Base-by-base conservation (phyloP, 2,113 vertebrate genomes). In the Ptyas mucosa region DNA sequence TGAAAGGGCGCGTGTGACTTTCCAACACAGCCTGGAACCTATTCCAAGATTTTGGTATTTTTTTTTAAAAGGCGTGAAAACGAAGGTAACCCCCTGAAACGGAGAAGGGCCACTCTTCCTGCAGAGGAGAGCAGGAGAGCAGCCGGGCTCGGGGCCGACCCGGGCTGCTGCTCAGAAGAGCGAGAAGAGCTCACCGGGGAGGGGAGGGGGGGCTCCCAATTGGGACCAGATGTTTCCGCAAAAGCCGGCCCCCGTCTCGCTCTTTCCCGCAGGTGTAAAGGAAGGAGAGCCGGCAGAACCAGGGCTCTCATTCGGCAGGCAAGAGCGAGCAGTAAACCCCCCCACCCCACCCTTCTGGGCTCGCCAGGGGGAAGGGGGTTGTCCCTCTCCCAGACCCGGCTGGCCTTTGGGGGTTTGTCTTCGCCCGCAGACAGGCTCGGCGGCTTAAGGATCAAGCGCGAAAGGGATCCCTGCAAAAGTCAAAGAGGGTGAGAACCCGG, bases 211-310 rank as follows among this genome's bases (percentile, higher is more conserved):
- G 58, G 39, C 94, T 94, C 91, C 94, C 97, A 97, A 97, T 96
- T 95, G 92, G 95, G 97, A 96, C 92, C 97, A 94, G 95, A 95
- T 93, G 85, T 93, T 91, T 91, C 93, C 93, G 64, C 64, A 3
- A 10, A 85, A 92, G 93, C 26, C 87, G 87, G 88, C 92, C 89
- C 89, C 89, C 69, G 86, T 21, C 92, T 87, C 12, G 49, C 85
- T 29, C 89, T 94, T 94, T 86, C 81, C 39, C 8, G 91, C 91
- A 87, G 52, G 3, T 43, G 75, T 8, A 43, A 39, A 39, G 34
- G 34, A 9, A 21, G 8, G 69, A 1, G 64, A 69, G 12, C 69
- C 34, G 8, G 34, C 75, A 21, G 18, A 43, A 81, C 2, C n/a
- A 8, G 75, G 34, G 18, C 75, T 81, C 69, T 9, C 2, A 2